Evolutionary conservation across 2,113 vertebrate species (phyloP).

Genomic region (Hippocampus barbouri): DNA sequence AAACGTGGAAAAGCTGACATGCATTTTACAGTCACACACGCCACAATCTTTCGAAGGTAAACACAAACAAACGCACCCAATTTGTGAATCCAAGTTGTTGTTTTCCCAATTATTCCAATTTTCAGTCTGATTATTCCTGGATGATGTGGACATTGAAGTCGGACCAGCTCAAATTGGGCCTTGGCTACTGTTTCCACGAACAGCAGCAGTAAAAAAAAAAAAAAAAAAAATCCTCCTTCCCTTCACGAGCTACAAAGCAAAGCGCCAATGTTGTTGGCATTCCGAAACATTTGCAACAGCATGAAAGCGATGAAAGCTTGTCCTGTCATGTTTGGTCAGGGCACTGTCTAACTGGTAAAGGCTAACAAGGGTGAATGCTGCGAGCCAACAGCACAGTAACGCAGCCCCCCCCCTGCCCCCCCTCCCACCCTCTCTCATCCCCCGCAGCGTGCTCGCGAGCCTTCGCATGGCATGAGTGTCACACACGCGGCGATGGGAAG

Average conservation of each 20-base stretch:
- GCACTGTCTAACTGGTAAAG: slow-evolving; percentile 66
- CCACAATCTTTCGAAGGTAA: too few relatives aligned
- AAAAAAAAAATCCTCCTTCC: slow-evolving; percentile 43
- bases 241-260: slow-evolving; percentile 53
- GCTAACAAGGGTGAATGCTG: slow-evolving; percentile 71
- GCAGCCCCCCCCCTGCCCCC: neutral
- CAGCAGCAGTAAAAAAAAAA: slow-evolving; percentile 15
- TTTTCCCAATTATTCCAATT: too few relatives aligned
- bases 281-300: slow-evolving; percentile 57
- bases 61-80: too few relatives aligned
- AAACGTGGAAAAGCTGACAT: too few relatives aligned
- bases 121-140: too few relatives aligned
- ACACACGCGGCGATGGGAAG: slow-evolving; percentile 55
- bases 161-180: too few relatives aligned
- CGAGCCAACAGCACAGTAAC: slow-evolving; percentile 61
- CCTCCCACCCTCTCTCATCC: neutral
- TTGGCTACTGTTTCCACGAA: too few relatives aligned
- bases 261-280: slow-evolving; percentile 41
- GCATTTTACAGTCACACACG: too few relatives aligned
- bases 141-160: too few relatives aligned
- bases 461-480: slow-evolving; percentile 74
- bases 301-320: slow-evolving; percentile 69
- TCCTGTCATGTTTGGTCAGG: slow-evolving; percentile 77
- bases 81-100: too few relatives aligned
- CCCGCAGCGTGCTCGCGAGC: slow-evolving; percentile 46